Evolutionary conservation across 1,140 invertebrate genomes (phyloP).

Genomic region (Bombus superbus): DNA sequence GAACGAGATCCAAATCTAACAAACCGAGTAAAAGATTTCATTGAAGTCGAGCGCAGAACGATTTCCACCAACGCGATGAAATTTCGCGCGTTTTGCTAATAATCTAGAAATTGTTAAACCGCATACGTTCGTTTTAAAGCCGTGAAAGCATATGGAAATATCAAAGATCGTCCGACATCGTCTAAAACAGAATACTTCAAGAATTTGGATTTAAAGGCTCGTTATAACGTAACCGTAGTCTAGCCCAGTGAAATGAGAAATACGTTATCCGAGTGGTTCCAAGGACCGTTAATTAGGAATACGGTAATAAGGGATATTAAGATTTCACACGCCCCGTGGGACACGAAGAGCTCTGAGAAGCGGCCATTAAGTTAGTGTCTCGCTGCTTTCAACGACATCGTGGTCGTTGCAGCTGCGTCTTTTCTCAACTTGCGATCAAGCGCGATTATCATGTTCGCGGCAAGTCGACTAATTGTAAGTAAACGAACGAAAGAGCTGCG

Average conservation of each 20-base stretch:
- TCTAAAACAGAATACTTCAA: constrained; percentile 41
- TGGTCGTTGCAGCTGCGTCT: constrained; percentile 13
- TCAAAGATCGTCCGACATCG: constrained; percentile 28
- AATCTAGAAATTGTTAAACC: neutral
- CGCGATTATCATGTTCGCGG: neutral
- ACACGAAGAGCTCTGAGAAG: constrained; percentile 48
- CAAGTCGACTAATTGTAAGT: neutral
- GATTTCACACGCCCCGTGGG: constrained; percentile 65
- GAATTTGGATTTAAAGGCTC: constrained; percentile 52
- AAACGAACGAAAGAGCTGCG: neutral
- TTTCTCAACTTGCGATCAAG: constrained; percentile 9
- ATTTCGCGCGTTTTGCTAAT: neutral
- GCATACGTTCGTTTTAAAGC: neutral
- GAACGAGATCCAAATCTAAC: neutral
- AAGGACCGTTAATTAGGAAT: constrained; percentile 64
- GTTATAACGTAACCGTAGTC: constrained; percentile 61
- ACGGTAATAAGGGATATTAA: constrained; percentile 71
- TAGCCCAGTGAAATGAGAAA: constrained; percentile 56
- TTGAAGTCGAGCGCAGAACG: neutral
- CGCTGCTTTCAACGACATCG: constrained; percentile 37
- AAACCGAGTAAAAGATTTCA: neutral
- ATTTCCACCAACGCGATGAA: neutral
- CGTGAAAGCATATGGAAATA: neutral
- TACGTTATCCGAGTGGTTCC: constrained; percentile 64
- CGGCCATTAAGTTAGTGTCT: constrained; percentile 57